Evolutionary conservation across 2,888 invertebrate species (phyloP).

Genomic region (Theristus sp.): DNA sequence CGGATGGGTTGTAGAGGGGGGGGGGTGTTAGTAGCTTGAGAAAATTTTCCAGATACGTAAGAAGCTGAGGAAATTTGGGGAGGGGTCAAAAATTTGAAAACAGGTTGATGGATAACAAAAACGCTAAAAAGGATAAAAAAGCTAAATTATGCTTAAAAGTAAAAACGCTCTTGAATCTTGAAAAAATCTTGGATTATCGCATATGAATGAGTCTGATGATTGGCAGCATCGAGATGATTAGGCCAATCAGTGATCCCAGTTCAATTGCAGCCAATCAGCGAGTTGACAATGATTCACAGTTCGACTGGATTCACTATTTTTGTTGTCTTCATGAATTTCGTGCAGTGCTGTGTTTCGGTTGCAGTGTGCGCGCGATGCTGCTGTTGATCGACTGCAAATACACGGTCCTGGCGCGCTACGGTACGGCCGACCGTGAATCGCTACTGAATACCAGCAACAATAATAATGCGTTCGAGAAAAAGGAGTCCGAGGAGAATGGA

Average conservation of each 20-base stretch:
- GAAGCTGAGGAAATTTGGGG: too few species aligned
- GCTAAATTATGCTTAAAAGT: too few species aligned
- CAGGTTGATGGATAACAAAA: background rate
- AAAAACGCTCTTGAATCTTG: too few species aligned
- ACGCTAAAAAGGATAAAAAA: too few species aligned
- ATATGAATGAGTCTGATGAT: too few species aligned
- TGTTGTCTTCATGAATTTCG: background rate
- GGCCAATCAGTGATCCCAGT: background rate
- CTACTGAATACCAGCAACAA: background rate
- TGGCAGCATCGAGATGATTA: background rate
- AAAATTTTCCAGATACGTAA: too few species aligned
- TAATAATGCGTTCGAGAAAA: background rate
- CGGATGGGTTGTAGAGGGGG: too few species aligned
- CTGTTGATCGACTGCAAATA: constrained; percentile 34
- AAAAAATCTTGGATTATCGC: too few species aligned
- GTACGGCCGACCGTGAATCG: background rate
- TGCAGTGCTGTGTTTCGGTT: background rate
- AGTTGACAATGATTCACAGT: too few species aligned
- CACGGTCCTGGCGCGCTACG: constrained; percentile 18
- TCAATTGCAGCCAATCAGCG: too few species aligned
- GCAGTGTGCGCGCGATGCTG: constrained; percentile 33
- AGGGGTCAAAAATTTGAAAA: too few species aligned
- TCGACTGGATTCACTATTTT: background rate
- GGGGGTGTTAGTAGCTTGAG: too few species aligned
- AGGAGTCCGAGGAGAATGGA: background rate